Evolutionary conservation across 2,888 invertebrate species (phyloP).

Genomic region (Erebia palarica): DNA sequence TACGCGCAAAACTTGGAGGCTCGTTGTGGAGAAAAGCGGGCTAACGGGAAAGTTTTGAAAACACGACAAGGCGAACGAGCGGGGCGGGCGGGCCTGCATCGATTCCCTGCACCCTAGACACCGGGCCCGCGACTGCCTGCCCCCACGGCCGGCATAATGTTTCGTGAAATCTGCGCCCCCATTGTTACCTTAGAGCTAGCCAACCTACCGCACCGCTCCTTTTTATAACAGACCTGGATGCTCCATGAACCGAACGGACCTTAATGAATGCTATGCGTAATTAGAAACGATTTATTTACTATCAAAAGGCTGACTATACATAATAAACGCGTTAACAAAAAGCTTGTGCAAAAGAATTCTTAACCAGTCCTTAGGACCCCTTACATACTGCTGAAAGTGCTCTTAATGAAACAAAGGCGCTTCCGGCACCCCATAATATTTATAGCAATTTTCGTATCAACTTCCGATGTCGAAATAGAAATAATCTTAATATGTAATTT

Average conservation of each 20-base stretch:
- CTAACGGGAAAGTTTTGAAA: conserved; percentile 34
- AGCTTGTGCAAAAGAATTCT: background rate
- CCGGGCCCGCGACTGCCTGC: conserved; percentile 45
- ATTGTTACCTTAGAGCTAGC: conserved; percentile 67
- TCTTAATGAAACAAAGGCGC: conserved; percentile 11
- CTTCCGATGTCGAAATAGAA: background rate
- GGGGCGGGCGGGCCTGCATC: conserved; percentile 67
- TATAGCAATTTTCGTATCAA: conserved; percentile 7
- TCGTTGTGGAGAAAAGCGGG: conserved; percentile 25
- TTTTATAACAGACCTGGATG: conserved; percentile 59
- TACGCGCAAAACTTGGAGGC: conserved; percentile 30
- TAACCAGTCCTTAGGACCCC: background rate
- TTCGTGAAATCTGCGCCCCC: conserved; percentile 75
- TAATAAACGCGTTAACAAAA: background rate
- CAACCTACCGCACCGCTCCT: conserved; percentile 56
- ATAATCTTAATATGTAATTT: background rate
- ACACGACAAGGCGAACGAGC: conserved; percentile 32
- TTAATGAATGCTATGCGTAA: conserved; percentile 45
- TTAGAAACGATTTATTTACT: conserved; percentile 33
- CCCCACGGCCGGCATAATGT: conserved; percentile 62
- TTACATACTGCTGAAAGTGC: conserved; percentile 10
- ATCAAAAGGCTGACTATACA: background rate
- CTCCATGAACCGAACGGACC: conserved; percentile 55
- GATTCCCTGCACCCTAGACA: conserved; percentile 64
- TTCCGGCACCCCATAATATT: conserved; percentile 20